Conservation (phyloP, 2,113 vertebrate genomes). For the Dicrurus megarhynchus region DNA sequence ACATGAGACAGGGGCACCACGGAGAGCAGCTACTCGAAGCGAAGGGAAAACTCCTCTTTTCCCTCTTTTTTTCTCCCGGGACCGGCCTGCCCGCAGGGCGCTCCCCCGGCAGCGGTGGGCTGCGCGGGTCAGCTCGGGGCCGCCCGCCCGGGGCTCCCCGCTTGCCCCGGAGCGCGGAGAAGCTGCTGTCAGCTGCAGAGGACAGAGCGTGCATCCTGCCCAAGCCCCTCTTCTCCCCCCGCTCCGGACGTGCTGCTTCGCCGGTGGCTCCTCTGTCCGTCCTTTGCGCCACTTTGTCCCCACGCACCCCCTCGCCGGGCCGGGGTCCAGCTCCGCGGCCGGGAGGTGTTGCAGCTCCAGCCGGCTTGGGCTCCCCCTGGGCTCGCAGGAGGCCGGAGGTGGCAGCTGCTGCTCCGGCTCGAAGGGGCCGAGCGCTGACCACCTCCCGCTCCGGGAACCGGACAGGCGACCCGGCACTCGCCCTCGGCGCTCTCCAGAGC, state of each 20-base stretch:
- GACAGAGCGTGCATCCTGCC: background rate
- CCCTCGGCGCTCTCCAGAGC: background rate
- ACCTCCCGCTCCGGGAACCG: background rate
- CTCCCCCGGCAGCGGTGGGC: background rate
- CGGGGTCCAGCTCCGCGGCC: background rate
- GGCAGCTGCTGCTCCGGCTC: background rate
- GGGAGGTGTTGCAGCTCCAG: background rate
- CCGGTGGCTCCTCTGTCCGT: background rate
- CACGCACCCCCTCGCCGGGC: background rate
- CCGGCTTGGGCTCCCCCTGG: background rate
- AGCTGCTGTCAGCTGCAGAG: background rate
- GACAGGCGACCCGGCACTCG: background rate
- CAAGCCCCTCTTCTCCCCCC: background rate
- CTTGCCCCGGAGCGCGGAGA: background rate
- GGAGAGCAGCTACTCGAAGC: background rate
- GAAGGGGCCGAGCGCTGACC: background rate
- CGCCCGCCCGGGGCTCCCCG: background rate
- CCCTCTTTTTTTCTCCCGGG: background rate
- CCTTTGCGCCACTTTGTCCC: background rate
- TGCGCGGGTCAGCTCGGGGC: background rate
- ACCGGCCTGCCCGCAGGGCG: background rate
- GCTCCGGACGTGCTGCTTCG: background rate
- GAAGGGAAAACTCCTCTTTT: background rate
- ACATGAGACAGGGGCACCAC: background rate
- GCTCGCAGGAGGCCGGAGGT: background rate